Percentiles rank a stretch among this genome's conserved stretches.
Evolutionary conservation across 1,140 invertebrate genomes (phyloP).

Genomic region (Uloborus diversus): DNA sequence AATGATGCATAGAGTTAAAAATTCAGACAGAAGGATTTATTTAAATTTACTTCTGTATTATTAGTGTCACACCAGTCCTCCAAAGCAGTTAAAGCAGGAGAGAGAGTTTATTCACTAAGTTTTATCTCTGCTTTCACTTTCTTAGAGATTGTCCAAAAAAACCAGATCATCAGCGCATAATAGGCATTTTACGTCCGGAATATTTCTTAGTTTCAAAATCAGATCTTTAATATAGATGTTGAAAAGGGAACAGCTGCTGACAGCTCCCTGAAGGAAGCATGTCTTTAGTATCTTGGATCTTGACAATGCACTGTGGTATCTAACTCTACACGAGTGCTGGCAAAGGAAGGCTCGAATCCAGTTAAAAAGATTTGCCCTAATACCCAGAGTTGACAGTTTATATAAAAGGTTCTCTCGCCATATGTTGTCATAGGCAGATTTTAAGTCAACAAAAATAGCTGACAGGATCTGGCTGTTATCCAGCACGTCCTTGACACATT

Average conservation of each 20-base stretch:
- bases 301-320: neutral
- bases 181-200: neutral
- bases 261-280: neutral
- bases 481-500: too few relatives aligned
- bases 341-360: constrained; percentile 5
- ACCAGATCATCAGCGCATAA: neutral
- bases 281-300: neutral
- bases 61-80: constrained; percentile 5
- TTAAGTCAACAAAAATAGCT: constrained; percentile 26
- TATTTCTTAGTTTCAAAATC: neutral
- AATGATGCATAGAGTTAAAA: neutral
- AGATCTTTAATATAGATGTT: constrained; percentile 4
- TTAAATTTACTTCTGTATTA: constrained; percentile 6
- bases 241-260: too few relatives aligned
- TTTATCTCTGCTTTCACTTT: neutral
- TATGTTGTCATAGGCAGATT: neutral
- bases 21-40: neutral
- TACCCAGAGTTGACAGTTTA: neutral
- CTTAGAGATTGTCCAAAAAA: neutral
- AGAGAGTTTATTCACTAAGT: neutral
- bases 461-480: constrained; percentile 18
- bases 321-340: neutral
- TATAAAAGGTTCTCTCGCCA: neutral
- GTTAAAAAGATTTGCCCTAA: too few relatives aligned
- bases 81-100: neutral